Base-by-base conservation (phyloP, 2,888 invertebrate species). In the Caenorhabditis doughertyi region DNA sequence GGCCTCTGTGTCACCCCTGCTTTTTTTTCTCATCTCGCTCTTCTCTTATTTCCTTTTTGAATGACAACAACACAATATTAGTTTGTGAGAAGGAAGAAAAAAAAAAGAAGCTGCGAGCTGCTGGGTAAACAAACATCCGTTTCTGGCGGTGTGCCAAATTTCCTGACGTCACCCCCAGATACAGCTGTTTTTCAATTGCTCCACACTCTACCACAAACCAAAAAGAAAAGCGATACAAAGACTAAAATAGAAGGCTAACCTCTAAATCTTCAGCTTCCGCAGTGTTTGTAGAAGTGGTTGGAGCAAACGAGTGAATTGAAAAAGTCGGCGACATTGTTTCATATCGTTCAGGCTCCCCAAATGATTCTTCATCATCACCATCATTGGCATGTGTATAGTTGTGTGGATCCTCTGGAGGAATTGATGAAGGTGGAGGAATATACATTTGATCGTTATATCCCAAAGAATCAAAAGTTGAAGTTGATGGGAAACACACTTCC, bases 191-290 rank as follows among this genome's bases (percentile, higher is more conserved):
- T 39, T 13, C 39, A 18, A n/a, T 47, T 23, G 35, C 21, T 60
- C 42, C 35, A 58, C 58, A n/a, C 16, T 13, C 16, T n/a, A 56
- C n/a, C 27, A 32, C 25, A 5, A 11, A 35, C 7, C 5, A 16
- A 27, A 27, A 27, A 27, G 25, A 55, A 55, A 25, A 62, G 44
- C n/a, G 23, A 60, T 16, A 23, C 25, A 42, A 23, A 29, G n/a
- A n/a, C n/a, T n/a, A n/a, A 29, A 65, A 29, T 35, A 29, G 21
- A 62, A 29, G 1, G 9, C 18, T 13, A 21, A 81, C 81, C 77
- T 81, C 81, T 11, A 76, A 67, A 55, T 81, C 81, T 44, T 81
- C 80, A 8, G 68, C 81, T 35, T 81, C 81, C 2, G 81, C 81
- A 0, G 53, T 71, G n/a, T 67, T 77, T 1, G 81, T 81, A 1